phyloP scores from a whole-genome alignment of 2,113 vertebrate genomes.

The Sterna hirundo region DNA sequence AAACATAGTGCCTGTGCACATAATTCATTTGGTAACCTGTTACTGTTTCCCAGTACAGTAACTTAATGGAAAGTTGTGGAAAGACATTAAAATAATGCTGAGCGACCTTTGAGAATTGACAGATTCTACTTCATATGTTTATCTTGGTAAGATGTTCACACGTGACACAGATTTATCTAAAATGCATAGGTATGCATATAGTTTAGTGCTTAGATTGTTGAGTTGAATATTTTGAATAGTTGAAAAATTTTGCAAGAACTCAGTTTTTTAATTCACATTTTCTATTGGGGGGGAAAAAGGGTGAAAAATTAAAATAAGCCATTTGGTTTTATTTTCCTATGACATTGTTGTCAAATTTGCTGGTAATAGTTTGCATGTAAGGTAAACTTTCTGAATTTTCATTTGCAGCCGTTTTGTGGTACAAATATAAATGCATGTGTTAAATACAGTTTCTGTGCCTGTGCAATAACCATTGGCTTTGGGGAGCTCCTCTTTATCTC shows the following conservation, averaged over 20 bases:
- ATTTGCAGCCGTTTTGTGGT: background rate
- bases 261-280: background rate
- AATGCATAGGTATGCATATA: background rate
- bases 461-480: slow-evolving; percentile 1
- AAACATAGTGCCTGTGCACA: background rate
- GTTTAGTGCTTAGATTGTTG: background rate
- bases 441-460: background rate
- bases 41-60: background rate
- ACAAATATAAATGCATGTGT: background rate
- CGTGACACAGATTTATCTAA: background rate
- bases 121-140: background rate
- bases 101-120: background rate
- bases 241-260: background rate
- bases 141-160: background rate
- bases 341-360: background rate
- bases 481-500: slow-evolving; percentile 11
- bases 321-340: background rate
- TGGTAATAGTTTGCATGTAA: background rate
- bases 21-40: background rate
- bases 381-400: background rate
- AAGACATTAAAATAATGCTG: background rate
- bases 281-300: background rate
- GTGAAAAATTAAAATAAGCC: background rate
- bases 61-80: background rate
- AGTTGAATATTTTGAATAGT: background rate